Base-by-base conservation (phyloP, 2,888 invertebrate genomes). In the Heliothis peltigera region DNA sequence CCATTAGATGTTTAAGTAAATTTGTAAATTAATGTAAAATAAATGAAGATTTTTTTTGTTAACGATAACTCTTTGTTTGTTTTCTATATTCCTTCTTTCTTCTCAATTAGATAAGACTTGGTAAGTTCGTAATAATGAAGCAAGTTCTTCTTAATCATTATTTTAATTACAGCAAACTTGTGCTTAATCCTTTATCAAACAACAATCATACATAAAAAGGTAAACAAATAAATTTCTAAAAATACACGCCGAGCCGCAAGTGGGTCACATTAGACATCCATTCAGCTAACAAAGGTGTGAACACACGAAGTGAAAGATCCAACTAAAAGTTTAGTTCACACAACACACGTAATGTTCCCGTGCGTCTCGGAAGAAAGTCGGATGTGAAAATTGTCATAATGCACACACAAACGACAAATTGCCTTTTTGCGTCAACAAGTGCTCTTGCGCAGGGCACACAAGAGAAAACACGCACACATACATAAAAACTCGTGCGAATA, bases 21-120 rank as follows among this genome's bases (percentile, higher is more conserved):
- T 90, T 82, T 95, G 94, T 94, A 94, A 94, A 95, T 91, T 94
- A 92, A 93, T 94, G 95, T 95, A 94, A 94, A 95, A 94, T 94
- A 93, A 95, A 95, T 84, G 87, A 92, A 92, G 91, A 93, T 92
- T 93, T 94, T 93, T 94, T 93, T 93, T 92, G 92, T 94, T 94
- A 93, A 91, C 80, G 87, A 88, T 87, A 83, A 44, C 68, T 64
- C 77, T 66, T 80, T 75, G 74, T 78, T 83, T 79, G 46, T 76
- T 77, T 81, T 77, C 35, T 28, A 44, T 32, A 15, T 22, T 49
- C 70, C 64, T 60, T 28, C 22, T 25, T 32, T 53, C 15, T 17
- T 19, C 15, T 35, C 1, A 8, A 28, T 28, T 10, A 10, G 8
- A 8, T 25, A 10, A 43, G 25, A 52, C 22, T 52, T 25, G 54